Conservation (phyloP, 2,113 vertebrate genomes). For the Oceanodroma tethys region DNA sequence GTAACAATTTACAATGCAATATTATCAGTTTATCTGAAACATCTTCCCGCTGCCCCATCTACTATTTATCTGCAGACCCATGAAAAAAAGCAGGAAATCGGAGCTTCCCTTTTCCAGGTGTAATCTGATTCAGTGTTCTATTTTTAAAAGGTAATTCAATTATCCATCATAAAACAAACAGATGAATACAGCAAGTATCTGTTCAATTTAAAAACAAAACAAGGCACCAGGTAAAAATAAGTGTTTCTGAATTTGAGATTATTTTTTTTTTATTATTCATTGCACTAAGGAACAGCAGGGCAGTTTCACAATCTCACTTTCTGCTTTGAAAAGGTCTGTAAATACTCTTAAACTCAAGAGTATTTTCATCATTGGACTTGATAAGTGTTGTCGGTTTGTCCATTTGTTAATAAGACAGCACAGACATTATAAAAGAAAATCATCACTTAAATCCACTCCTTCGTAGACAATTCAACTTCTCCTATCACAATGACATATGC, state of each 20-base stretch:
- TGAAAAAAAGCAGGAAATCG: background rate
- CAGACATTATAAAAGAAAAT: conserved; percentile 44
- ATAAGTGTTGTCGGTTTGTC: conserved; percentile 1
- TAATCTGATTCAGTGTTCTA: background rate
- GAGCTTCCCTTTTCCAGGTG: background rate
- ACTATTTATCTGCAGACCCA: background rate
- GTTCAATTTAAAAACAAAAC: background rate
- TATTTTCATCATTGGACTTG: conserved; percentile 49
- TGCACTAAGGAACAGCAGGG: conserved; percentile 77
- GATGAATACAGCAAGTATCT: background rate
- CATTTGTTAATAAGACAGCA: conserved; percentile 25
- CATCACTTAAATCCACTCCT: conserved; percentile 41
- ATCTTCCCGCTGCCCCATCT: background rate
- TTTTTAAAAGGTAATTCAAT: background rate
- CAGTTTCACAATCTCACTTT: conserved; percentile 61
- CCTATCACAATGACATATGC: conserved; percentile 8
- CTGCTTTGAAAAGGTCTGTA: conserved; percentile 43
- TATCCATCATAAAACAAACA: background rate
- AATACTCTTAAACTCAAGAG: conserved; percentile 41
- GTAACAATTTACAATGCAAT: background rate
- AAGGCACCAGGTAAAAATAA: conserved; percentile 50
- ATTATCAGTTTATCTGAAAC: background rate
- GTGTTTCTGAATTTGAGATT: conserved; percentile 50
- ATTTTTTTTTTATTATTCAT: conserved; percentile 61
- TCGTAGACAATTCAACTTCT: conserved; percentile 45